Base-by-base conservation (phyloP, 2,888 invertebrate genomes). In the Caenorhabditis sp. region DNA sequence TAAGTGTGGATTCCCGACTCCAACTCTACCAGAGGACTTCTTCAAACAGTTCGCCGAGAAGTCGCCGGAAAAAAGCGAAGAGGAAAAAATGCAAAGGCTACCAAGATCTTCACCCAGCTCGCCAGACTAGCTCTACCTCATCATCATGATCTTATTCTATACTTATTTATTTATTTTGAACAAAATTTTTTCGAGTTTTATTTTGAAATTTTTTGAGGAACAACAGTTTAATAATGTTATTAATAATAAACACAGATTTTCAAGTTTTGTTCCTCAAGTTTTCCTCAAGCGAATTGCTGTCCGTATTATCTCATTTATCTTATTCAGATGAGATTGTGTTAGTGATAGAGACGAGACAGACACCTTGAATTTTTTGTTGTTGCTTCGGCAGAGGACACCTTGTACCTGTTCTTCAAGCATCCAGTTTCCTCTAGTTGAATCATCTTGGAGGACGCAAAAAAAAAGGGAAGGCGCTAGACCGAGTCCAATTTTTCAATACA, bases 51-150 rank as follows among this genome's bases (percentile, higher is more conserved):
- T 68, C n/a, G 14, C 35, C 5, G 58, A 73, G 26, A 82, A 63
- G 10, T 79, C 82, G 0, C 82, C 77, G 1, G 82, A 82, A 8
- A 77, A 82, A 54, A 77, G 69, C 49, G 74, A 82, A 69, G 82
- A 82, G 47, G 82, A 77, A 16, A 74, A 82, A 35, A 49, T 54
- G 10, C 64, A 35, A n/a, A 12, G 54, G 26, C 72, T 5, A 26
- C 28, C 44, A 14, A 54, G 58, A 31, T 44, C 74, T 14, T 61
- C 70, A 61, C 56, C 70, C 22, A 47, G 31, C 12, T 26, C 47
- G 0, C 24, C 58, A 14, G 61, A 79, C 38, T 76, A 38, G 38
- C 4, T 24, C 66, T 66, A 66, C 66, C 66, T 66, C 66, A 49
- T 49, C 24, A 22, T 14, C 16, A 35, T 19, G 51, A 66, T 51